Evolutionary conservation across 1,140 invertebrate species (phyloP).

Genomic region (Sycobia sp.): DNA sequence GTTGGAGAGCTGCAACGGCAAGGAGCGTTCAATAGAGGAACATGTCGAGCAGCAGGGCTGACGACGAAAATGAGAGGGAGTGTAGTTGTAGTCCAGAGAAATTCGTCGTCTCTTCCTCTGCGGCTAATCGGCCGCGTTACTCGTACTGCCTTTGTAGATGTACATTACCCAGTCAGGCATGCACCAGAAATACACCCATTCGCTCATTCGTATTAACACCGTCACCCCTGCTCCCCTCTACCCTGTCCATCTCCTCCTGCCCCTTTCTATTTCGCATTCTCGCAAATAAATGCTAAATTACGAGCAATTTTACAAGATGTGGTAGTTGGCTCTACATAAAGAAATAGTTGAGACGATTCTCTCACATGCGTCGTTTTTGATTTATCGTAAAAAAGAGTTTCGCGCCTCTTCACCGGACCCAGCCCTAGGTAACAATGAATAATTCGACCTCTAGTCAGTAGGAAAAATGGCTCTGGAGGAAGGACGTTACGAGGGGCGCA

Average conservation of each 20-base stretch:
- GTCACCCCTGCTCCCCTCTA: too few species aligned
- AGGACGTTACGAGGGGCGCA: neutral
- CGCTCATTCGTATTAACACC: slow-evolving; percentile 23
- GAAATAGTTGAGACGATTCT: slow-evolving; percentile 30
- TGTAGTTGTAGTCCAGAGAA: too few species aligned
- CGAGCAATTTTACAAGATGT: neutral
- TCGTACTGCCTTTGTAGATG: neutral
- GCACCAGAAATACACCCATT: too few species aligned
- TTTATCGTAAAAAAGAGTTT: slow-evolving; percentile 26
- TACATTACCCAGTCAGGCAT: neutral
- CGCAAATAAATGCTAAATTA: slow-evolving; percentile 25
- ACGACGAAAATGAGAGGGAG: slow-evolving; percentile 1
- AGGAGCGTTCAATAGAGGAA: neutral
- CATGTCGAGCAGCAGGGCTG: neutral
- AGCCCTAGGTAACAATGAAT: slow-evolving; percentile 31
- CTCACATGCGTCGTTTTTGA: neutral
- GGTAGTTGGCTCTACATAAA: slow-evolving; percentile 13
- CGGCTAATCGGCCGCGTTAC: slow-evolving; percentile 21
- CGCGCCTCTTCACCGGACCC: neutral
- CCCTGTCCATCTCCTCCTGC: too few species aligned
- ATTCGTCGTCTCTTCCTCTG: too few species aligned
- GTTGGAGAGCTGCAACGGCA: too few species aligned
- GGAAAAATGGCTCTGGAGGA: neutral
- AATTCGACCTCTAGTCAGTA: slow-evolving; percentile 5
- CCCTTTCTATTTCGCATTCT: slow-evolving; percentile 8